Percentiles rank a stretch among this genome's conserved stretches.
These are phyloP conservation scores for Sterna hirundo DNA, from an alignment of 2,113 vertebrate genomes.

Conservation along the genomic window DNA sequence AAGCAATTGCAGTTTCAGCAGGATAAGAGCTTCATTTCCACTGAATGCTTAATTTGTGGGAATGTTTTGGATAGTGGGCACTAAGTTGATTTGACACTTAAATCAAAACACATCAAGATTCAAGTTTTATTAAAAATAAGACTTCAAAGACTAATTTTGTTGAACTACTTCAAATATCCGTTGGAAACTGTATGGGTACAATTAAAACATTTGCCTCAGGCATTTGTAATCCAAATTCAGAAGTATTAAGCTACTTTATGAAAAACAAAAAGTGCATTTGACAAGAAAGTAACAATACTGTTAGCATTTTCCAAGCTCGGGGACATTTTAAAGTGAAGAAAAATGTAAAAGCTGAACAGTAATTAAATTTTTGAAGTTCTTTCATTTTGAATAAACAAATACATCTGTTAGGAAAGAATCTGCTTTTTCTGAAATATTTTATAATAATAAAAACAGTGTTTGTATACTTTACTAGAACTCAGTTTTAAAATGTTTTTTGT, in stretches of 20 bases:
- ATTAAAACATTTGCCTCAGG: slow-evolving; percentile 13
- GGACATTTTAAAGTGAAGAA: not conserved
- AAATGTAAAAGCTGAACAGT: not conserved
- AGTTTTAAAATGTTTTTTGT: not conserved
- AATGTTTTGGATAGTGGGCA: not conserved
- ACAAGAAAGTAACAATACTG: not conserved
- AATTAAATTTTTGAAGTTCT: not conserved
- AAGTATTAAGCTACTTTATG: not conserved
- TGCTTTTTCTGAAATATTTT: not conserved
- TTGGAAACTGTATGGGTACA: not conserved
- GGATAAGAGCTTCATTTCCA: not conserved
- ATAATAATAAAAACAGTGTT: not conserved
- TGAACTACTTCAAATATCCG: not conserved
- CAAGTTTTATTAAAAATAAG: slow-evolving; percentile 21
- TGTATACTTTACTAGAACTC: not conserved
- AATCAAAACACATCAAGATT: not conserved
- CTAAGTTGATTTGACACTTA: not conserved
- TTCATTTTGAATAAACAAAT: not conserved
- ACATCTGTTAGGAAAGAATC: not conserved
- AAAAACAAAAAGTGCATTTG: not conserved
- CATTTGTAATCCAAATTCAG: not conserved
- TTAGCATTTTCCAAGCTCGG: not conserved
- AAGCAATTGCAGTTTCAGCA: not conserved
- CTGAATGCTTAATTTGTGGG: not conserved
- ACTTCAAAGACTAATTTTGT: slow-evolving; percentile 8